Base-by-base conservation (phyloP, 2,888 invertebrate species). In the Mayetiola destructor region DNA sequence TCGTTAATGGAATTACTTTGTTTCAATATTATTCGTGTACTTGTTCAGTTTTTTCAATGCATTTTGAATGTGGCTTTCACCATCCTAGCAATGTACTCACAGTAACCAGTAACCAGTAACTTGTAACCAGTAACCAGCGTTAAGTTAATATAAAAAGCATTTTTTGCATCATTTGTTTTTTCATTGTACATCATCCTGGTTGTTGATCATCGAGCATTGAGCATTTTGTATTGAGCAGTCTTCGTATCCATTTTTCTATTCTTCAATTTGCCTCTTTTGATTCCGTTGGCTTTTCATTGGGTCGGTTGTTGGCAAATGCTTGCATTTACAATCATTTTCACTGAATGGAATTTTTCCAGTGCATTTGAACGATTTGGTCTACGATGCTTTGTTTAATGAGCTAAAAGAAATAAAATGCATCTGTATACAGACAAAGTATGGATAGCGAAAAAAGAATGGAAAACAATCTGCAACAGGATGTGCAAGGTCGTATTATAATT, bases 381-480 rank as follows among this genome's bases (percentile, higher is more conserved):
- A 48, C 48, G 48, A 14, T 48, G 10, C 27, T 48, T 10, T 16
- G 16, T 16, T 9, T 6, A n/a, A 5, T 8, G 16, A 8, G 27
- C 4, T 37, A 27, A 27, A 48, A 27, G 16, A 27, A 27, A 27
- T 2, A 27, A n/a, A n/a, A n/a, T n/a, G n/a, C n/a, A n/a, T n/a
- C 48, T 27, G 23, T 16, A 27, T 4, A 23, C 5, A 42, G 16
- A 20, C 16, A 39, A 48, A n/a, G 16, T 2, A 27, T 12, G n/a
- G 4, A 48, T 5, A 3, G 18, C 23, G 27, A 23, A 27, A 48
- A 27, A 48, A 27, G 48, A 48, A 16, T n/a, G 27, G 27, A 48
- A 48, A 27, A n/a, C n/a, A 48, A 48, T 48, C n/a, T 48, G 48
- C 48, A 48, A 48, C 48, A 48, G 48, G 48, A 48, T 48, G 48